Evolutionary conservation across 2,113 vertebrate species (phyloP), one percentile per base, ranked within the genome.

Genomic region (Glareola pratincola): DNA sequence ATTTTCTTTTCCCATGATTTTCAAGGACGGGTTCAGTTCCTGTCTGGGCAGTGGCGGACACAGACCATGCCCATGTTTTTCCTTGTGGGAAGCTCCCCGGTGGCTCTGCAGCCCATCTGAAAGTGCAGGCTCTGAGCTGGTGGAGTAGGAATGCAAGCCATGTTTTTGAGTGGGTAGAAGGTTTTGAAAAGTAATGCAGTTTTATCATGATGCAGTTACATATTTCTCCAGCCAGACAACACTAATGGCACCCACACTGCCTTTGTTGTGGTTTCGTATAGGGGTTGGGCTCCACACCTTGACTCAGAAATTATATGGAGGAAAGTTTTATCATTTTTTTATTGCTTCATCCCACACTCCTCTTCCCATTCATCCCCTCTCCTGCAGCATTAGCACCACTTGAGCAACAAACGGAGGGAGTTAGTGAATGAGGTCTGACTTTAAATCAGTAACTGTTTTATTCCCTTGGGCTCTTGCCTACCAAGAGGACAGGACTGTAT

Each of bases 31-130:
- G 6, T 23, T 15, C 47, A 32, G 29, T 15, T 85, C 39, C 17
- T 69, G 8, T 57, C 39, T 20, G 15, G 23, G 47, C 50, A 66
- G 51, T 14, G 12, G 34, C 50, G 41, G 36, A 22, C 10, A n/a
- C 21, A 67, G 23, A 4, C 12, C 37, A 48, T 3, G 1, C 7
- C 34, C 13, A 23, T 14, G 20, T 23, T 7, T 29, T 74, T 82
- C 22, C 12, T 14, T 34, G 64, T 0, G 6, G 22, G 7, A 56
- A 88, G 7, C 4, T 39, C 18, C 5, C 7, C 8, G 6, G 6
- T 4, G 29, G 21, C 10, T 16, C 39, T 39, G 6, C 23, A 68
- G 18, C 16, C 18, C 11, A 26, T 27, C 41, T 34, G 12, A 36
- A n/a, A 71, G 27, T n/a, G 34, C n/a, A 54, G n/a, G 8, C 50